Conservation (phyloP, 92 coral and sea anemone species). For the Diadumene lineata region DNA sequence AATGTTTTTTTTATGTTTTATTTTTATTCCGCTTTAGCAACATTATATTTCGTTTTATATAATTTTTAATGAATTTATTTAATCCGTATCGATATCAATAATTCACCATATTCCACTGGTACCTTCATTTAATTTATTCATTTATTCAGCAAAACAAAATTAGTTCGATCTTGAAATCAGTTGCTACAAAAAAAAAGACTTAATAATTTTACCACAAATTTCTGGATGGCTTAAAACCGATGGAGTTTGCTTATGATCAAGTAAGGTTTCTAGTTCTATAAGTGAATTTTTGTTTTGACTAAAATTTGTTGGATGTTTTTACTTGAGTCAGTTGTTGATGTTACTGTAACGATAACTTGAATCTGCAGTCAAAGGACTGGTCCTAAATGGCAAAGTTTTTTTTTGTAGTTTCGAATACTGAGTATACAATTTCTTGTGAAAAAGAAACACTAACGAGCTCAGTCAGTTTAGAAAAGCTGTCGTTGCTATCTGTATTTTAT, state of each 20-base stretch:
- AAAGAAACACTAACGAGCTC: too few relatives aligned
- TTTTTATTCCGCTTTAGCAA: background rate
- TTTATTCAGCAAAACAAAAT: background rate
- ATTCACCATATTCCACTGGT: background rate
- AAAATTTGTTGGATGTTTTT: too few relatives aligned
- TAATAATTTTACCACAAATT: background rate
- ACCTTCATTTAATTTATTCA: background rate
- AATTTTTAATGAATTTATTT: background rate
- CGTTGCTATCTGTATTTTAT: too few relatives aligned
- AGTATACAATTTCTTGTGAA: too few relatives aligned
- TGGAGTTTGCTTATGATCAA: background rate
- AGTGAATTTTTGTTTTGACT: background rate
- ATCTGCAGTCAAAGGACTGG: too few relatives aligned
- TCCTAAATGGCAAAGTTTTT: too few relatives aligned
- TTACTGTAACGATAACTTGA: too few relatives aligned
- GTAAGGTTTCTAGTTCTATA: background rate
- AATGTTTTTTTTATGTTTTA: too few relatives aligned
- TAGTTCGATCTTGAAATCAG: background rate
- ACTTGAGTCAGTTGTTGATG: too few relatives aligned
- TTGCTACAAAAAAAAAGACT: background rate
- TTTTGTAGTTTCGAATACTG: too few relatives aligned
- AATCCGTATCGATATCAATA: background rate
- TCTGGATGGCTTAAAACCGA: background rate
- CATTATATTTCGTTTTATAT: background rate
- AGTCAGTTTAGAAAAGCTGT: too few relatives aligned